Base-by-base conservation (phyloP, 2,113 vertebrate species). In the Myrmecobius fasciatus region DNA sequence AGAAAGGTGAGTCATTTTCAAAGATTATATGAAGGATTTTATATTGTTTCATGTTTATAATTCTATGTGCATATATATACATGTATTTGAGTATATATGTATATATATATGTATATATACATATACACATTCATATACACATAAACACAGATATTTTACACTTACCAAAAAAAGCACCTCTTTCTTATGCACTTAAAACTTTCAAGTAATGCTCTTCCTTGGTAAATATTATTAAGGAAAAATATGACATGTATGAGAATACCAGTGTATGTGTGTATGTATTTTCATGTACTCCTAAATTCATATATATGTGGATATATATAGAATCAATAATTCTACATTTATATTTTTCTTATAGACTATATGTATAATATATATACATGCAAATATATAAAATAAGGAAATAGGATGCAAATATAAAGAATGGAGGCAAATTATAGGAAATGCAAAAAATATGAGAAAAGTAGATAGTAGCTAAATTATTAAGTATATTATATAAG, bases 1-100 rank as follows among this genome's bases (percentile, higher is more conserved):
- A 99, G 98, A 99, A 99, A 99, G 99, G 99, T 99, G 98, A 97
- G 98, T 90, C 53, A 6, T 75, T 25, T 48, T 90, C 53, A 54
- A 92, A 9, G 8, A 92, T 48, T 89, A 0, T 20, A n/a, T 48
- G 51, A 52, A 88, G 7, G 0, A 1, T 91, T 53, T 96, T 94
- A 48, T 67, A 10, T 46, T 36, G 11, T 53, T 36, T 91, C 1
- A 75, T 89, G 25, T 52, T 8, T 22, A 47, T 47, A 49, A 9
- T 49, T 28, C 17, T 7, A 52, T 95, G 3, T 67, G 17, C 14
- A 36, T 4, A 20, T n/a, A 67, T 36, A n/a, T 4, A n/a, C 17
- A 17, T 36, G 0, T 67, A n/a, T 75, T n/a, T n/a, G n/a, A n/a
- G n/a, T n/a, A n/a, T n/a, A n/a, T n/a, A n/a, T n/a, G n/a, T n/a